phyloP scores from a whole-genome alignment of 2,113 vertebrate genomes.

The Toxotes jaculatrix region DNA sequence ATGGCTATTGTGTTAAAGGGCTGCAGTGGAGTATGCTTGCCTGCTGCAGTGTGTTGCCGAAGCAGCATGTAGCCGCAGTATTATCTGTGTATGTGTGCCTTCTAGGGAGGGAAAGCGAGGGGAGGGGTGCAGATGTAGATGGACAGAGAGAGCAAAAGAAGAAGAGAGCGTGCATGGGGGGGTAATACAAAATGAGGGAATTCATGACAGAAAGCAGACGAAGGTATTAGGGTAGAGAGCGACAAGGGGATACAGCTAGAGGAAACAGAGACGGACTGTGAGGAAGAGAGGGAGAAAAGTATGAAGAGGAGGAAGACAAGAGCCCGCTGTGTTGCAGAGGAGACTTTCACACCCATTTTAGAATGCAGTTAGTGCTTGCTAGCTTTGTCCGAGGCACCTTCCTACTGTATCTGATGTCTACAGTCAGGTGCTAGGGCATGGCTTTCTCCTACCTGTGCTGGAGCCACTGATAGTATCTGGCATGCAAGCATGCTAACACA shows the following conservation, averaged over 20 bases:
- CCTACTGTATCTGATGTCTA: constrained; percentile 41
- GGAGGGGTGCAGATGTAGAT: constrained; percentile 73
- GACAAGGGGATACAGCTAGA: constrained; percentile 37
- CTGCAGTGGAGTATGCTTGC: constrained; percentile 70
- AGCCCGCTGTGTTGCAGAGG: constrained; percentile 68
- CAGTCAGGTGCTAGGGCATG: constrained; percentile 1
- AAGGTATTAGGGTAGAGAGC: constrained; percentile 47
- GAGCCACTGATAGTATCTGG: constrained; percentile 14
- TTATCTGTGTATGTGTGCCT: constrained; percentile 78
- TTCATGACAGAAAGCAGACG: constrained; percentile 72
- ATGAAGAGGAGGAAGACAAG: constrained; percentile 57
- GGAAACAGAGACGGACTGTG: constrained; percentile 32
- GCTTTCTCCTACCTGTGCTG: background rate
- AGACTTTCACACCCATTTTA: constrained; percentile 69
- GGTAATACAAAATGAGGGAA: constrained; percentile 55
- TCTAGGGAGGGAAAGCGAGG: constrained; percentile 53
- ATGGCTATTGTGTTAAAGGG: constrained; percentile 67
- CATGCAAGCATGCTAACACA: constrained; percentile 24
- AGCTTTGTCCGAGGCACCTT: constrained; percentile 41
- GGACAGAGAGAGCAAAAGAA: constrained; percentile 61
- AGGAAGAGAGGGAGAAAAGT: constrained; percentile 25
- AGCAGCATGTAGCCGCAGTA: constrained; percentile 76
- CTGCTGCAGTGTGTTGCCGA: constrained; percentile 79
- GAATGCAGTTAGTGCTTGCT: constrained; percentile 57
- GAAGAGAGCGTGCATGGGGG: constrained; percentile 54